Evolutionary conservation across 2,888 invertebrate species (phyloP).

Genomic region (Leptopterna dolabrata): DNA sequence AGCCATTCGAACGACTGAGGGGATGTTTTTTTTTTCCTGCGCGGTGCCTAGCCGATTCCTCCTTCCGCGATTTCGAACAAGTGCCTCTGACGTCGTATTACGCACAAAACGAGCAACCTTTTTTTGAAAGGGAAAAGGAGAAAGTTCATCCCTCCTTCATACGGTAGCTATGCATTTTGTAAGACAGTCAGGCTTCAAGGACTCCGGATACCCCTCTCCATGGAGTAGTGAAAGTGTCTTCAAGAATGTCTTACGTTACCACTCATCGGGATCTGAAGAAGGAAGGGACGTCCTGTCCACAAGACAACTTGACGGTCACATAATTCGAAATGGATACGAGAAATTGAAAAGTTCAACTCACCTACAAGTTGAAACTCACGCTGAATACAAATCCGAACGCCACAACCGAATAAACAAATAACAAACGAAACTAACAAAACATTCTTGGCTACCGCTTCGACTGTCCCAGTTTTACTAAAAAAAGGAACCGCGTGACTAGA

Average conservation of each 20-base stretch:
- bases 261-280: not conserved
- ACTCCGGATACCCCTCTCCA: constrained; percentile 11
- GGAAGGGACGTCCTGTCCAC: not conserved
- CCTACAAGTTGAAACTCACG: not conserved
- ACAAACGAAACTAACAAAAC: not conserved
- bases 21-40: not conserved
- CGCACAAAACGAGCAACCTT: constrained; percentile 32
- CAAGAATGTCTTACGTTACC: constrained; percentile 30
- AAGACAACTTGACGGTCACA: not conserved
- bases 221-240: constrained; percentile 35
- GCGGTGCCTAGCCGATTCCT: not conserved
- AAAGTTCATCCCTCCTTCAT: constrained; percentile 59
- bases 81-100: constrained; percentile 40
- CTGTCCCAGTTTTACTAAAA: not conserved
- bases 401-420: not conserved
- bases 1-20: constrained; percentile 14
- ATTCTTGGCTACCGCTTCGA: not conserved
- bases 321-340: not conserved
- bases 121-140: constrained; percentile 62
- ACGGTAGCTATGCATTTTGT: constrained; percentile 38
- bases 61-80: not conserved
- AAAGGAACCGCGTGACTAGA: constrained; percentile 42
- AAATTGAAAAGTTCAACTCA: not conserved
- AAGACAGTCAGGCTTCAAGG: constrained; percentile 51
- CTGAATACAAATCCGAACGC: not conserved